Evolutionary conservation across 2,888 invertebrate genomes (phyloP).

Genomic region (Leptopilina drosophilae): DNA sequence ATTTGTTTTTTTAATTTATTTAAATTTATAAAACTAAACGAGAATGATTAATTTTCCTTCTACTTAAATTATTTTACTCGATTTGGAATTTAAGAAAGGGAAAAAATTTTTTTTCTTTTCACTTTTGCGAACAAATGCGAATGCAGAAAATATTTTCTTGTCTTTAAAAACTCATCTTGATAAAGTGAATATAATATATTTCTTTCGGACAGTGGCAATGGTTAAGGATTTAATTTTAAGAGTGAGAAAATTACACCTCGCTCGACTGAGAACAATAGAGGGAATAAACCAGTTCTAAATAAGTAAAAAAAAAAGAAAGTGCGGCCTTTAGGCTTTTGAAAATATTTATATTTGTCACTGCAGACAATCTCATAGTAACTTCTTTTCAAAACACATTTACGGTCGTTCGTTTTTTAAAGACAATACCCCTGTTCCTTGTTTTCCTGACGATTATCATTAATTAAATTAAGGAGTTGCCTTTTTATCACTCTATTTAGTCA

Average conservation of each 20-base stretch:
- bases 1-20: too few species aligned
- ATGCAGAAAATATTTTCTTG: slow-evolving; percentile 28
- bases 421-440: slow-evolving; percentile 6
- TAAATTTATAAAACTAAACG: too few species aligned
- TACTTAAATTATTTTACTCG: too few species aligned
- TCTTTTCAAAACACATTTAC: background rate
- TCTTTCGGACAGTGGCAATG: background rate
- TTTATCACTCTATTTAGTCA: background rate
- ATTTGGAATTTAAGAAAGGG: too few species aligned
- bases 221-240: background rate
- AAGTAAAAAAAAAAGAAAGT: slow-evolving; percentile 12
- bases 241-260: slow-evolving; percentile 20
- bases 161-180: slow-evolving; percentile 39
- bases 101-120: too few species aligned
- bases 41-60: too few species aligned
- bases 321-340: background rate
- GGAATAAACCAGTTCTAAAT: slow-evolving; percentile 8
- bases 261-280: slow-evolving; percentile 20
- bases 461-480: background rate
- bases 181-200: background rate
- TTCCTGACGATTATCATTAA: background rate
- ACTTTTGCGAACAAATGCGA: background rate
- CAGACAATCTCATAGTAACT: background rate
- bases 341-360: slow-evolving; percentile 19
- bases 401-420: background rate